phyloP scores from a whole-genome alignment of 2,797 vertebrate species.

The Hypotaenidia philippensis region DNA sequence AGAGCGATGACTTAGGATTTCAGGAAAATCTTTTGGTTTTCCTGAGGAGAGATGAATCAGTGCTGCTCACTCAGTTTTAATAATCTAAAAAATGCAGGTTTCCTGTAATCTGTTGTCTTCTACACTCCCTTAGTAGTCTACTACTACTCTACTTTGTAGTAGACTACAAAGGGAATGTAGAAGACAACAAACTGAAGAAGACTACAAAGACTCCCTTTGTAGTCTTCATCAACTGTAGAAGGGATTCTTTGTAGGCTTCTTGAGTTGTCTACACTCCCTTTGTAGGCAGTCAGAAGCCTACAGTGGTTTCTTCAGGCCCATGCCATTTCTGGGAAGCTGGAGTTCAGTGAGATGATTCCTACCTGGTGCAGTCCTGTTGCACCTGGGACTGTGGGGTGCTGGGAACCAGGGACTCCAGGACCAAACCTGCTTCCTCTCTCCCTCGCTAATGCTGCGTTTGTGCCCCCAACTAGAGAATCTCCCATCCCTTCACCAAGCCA shows the following conservation, averaged over 20 bases:
- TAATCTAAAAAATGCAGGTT: background rate
- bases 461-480: background rate
- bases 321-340: background rate
- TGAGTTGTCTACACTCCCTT: no score
- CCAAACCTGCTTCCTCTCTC: background rate
- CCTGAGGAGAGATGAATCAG: background rate
- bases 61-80: background rate
- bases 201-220: no score
- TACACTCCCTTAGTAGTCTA: no score
- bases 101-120: background rate
- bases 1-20: background rate
- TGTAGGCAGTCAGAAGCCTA: background rate
- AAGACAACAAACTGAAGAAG: no score
- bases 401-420: background rate
- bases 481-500: no score
- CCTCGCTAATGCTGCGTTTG: fast-evolving
- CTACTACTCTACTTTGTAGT: no score
- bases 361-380: background rate
- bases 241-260: no score
- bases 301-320: background rate
- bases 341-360: background rate
- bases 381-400: background rate
- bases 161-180: no score
- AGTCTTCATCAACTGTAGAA: no score
- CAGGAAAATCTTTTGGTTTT: background rate